phyloP scores from a whole-genome alignment of 2,797 vertebrate genomes.

The Pseudochirops corinnae region DNA sequence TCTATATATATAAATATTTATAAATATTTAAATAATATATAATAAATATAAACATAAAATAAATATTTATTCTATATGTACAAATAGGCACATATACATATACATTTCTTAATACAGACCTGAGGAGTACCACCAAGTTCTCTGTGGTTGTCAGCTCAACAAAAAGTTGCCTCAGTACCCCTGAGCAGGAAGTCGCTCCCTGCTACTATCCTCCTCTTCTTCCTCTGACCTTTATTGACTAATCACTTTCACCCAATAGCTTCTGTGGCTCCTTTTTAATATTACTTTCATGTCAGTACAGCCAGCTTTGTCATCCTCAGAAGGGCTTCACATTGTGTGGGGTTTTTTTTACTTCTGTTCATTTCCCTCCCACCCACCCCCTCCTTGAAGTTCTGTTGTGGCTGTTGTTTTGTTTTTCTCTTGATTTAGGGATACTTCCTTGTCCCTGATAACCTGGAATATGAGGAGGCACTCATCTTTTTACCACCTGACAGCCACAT shows the following conservation, averaged over 20 bases:
- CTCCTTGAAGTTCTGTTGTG: neutral
- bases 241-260: neutral
- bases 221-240: neutral
- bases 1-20: too few relatives aligned
- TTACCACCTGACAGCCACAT: neutral
- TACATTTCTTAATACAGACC: neutral
- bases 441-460: neutral
- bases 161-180: neutral
- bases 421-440: neutral
- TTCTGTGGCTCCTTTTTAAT: neutral
- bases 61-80: too few relatives aligned
- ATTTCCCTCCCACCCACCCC: neutral
- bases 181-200: neutral
- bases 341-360: neutral
- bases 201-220: neutral
- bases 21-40: too few relatives aligned
- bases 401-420: too few relatives aligned
- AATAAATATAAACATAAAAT: too few relatives aligned
- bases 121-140: neutral
- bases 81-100: too few relatives aligned
- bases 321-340: neutral
- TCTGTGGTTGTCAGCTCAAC: neutral
- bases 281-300: neutral
- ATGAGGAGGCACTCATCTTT: neutral
- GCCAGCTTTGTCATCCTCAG: neutral